Conservation (phyloP, 2,888 invertebrate species). For the Crioceris asparagi region DNA sequence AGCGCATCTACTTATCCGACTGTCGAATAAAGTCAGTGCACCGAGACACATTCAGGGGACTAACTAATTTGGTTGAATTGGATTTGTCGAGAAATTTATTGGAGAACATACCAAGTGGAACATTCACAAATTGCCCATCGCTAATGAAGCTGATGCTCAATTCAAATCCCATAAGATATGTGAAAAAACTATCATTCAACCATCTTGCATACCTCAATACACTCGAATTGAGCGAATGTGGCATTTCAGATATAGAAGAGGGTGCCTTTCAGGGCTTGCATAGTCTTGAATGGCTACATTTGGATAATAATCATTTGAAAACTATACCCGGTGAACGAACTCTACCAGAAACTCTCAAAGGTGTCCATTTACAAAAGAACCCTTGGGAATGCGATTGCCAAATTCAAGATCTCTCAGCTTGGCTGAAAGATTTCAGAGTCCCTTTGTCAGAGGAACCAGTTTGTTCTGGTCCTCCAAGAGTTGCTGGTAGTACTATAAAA, state of each 20-base stretch:
- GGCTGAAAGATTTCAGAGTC: constrained; percentile 66
- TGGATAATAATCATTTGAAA: constrained; percentile 72
- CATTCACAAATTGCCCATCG: constrained; percentile 67
- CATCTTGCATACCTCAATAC: constrained; percentile 65
- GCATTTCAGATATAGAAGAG: constrained; percentile 63
- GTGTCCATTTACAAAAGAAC: constrained; percentile 74
- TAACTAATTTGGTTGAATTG: constrained; percentile 79
- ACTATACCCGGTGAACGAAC: constrained; percentile 48
- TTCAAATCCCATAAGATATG: constrained; percentile 67
- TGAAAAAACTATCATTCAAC: constrained; percentile 63
- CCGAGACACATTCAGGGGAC: constrained; percentile 69
- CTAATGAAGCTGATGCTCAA: constrained; percentile 74
- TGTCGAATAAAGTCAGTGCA: constrained; percentile 72
- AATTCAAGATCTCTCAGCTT: constrained; percentile 62
- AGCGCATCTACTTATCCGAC: constrained; percentile 71
- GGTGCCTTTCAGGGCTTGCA: constrained; percentile 73
- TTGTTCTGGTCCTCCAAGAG: constrained; percentile 60
- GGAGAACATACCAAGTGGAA: constrained; percentile 64
- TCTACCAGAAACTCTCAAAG: constrained; percentile 63
- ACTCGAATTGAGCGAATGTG: constrained; percentile 72
- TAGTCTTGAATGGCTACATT: constrained; percentile 71
- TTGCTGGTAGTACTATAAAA: constrained; percentile 57
- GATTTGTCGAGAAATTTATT: constrained; percentile 77
- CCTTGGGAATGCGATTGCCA: constrained; percentile 85
- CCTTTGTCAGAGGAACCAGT: constrained; percentile 69